Conservation (phyloP, 2,113 vertebrate genomes). For the Columba livia region DNA sequence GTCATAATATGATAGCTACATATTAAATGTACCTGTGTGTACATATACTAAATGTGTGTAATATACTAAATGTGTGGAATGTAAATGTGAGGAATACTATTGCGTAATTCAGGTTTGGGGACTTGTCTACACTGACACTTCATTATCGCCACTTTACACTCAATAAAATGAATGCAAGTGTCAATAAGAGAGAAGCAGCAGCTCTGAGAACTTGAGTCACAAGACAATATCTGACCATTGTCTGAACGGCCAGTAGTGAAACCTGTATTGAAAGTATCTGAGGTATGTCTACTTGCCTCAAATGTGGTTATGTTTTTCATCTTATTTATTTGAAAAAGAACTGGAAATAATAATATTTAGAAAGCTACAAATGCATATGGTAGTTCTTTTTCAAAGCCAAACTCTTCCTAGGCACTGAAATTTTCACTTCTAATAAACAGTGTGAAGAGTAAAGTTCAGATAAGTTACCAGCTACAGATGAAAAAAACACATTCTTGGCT, state of each 20-base stretch:
- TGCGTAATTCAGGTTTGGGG: not conserved
- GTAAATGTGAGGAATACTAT: not conserved
- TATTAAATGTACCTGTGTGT: not conserved
- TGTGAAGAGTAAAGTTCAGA: not conserved
- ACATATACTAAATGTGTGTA: not conserved
- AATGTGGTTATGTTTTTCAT: not conserved
- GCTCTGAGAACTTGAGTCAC: not conserved
- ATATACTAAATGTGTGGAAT: not conserved
- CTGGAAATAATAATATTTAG: not conserved
- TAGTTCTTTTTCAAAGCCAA: not conserved
- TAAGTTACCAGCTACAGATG: not conserved
- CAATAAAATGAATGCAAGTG: not conserved
- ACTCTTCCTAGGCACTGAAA: not conserved
- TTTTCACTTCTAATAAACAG: not conserved
- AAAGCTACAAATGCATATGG: not conserved
- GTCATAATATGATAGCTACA: not conserved
- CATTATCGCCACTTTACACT: not conserved
- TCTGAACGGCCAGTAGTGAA: not conserved
- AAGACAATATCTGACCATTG: not conserved
- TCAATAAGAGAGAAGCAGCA: not conserved
- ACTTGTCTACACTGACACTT: not conserved
- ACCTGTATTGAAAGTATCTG: not conserved
- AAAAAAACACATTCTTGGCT: not conserved
- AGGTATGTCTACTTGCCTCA: not conserved
- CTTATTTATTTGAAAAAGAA: not conserved